Evolutionary conservation across 1,140 invertebrate genomes (phyloP).

Genomic region (Potamilus streckersoni): DNA sequence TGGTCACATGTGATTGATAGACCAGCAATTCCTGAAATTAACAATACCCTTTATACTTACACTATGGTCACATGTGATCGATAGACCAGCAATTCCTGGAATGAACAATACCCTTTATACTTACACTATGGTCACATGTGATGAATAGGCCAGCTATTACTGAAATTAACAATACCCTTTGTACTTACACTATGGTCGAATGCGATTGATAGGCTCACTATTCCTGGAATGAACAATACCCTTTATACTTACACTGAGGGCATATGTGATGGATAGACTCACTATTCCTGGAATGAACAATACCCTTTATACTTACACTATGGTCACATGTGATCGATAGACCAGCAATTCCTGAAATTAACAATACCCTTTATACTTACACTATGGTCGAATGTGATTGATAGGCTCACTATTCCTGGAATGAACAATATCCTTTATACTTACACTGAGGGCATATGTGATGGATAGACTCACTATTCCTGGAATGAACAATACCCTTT

Average conservation of each 20-base stretch:
- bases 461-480: conserved; percentile 70
- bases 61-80: conserved; percentile 71
- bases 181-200: conserved; percentile 71
- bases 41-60: conserved; percentile 57
- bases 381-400: conserved; percentile 71
- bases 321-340: conserved; percentile 71
- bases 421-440: conserved; percentile 14
- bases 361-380: conserved; percentile 57
- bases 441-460: conserved; percentile 72
- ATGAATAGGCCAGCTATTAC: conserved; percentile 70
- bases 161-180: conserved; percentile 5
- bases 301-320: conserved; percentile 64
- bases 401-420: conserved; percentile 70
- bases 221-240: conserved; percentile 55
- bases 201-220: conserved; percentile 69
- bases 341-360: conserved; percentile 67
- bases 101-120: conserved; percentile 15
- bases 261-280: conserved; percentile 69
- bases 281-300: conserved; percentile 66
- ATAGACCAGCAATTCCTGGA: conserved; percentile 70
- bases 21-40: too few relatives aligned
- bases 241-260: conserved; percentile 69
- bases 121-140: conserved; percentile 72
- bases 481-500: conserved; percentile 24
- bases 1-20: too few relatives aligned